Base-by-base conservation (phyloP, 2,113 vertebrate species). In the Chunga burmeisteri region DNA sequence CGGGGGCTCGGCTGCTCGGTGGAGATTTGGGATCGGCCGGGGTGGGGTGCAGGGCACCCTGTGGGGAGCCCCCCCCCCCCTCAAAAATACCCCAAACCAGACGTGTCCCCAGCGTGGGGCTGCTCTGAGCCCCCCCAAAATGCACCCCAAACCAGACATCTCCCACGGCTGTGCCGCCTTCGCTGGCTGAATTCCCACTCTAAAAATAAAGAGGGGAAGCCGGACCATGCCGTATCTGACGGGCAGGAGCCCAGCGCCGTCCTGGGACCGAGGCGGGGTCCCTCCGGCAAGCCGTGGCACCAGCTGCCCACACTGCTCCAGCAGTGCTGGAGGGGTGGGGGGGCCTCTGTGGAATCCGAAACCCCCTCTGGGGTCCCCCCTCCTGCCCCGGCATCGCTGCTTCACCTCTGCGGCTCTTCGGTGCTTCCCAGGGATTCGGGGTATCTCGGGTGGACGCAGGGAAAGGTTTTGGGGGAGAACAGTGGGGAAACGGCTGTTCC, bases 371-470 rank as follows among this genome's bases (percentile, higher is more conserved):
- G 19, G n/a, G 46, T 5, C 10, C 38, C 38, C 56, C 34, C 46
- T 40, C 38, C 10, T 6, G 3, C 7, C 3, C 46, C 6, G 38
- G 46, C 25, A 3, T 2, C 6, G 26, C 38, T 9, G 15, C 52
- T 50, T 29, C 50, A 55, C 6, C 18, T 8, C 27, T 6, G 7
- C 16, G 2, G 52, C 26, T 20, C 26, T 11, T 14, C 0, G 8
- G n/a, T 0, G 58, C 20, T 23, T 5, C 11, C 23, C 9, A 74
- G 53, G 40, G 23, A 15, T 52, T 20, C 5, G 6, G 36, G 65
- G 36, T 3, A 4, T 11, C 14, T 22, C 2, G 1, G 42, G 65
- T n/a, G 11, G 74, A 4, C 2, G 10, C 17, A 7, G 59, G 38
- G 46, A 59, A 59, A 8, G 3, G 6, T 47, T 50, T 81, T 23